A percentile compares a stretch with the other conserved stretches of the same genome.
Evolutionary conservation across 2,113 vertebrate species (phyloP).

Genomic region (Daphoenositta chrysoptera): DNA sequence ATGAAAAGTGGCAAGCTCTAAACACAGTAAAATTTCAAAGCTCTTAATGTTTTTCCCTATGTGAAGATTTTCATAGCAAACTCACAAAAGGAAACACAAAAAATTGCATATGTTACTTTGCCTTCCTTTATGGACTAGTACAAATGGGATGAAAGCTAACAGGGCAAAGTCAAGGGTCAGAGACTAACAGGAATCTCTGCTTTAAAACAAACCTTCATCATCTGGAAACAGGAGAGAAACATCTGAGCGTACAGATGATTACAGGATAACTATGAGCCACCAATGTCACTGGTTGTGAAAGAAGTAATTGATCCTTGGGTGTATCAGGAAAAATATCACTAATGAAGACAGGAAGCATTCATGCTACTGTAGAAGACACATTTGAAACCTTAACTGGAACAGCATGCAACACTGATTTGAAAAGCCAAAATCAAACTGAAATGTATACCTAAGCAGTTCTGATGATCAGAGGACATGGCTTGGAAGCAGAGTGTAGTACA

Average conservation of each 20-base stretch:
- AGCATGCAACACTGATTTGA: background rate
- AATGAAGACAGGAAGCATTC: background rate
- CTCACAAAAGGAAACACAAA: background rate
- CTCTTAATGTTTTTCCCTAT: background rate
- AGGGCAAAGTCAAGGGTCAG: background rate
- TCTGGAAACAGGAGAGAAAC: constrained; percentile 18
- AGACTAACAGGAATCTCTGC: background rate
- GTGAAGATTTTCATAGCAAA: background rate
- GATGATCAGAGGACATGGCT: background rate
- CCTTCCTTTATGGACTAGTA: background rate
- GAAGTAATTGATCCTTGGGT: background rate
- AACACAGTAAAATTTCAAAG: background rate
- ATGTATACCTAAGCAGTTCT: background rate
- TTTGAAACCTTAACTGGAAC: background rate
- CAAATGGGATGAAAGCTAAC: background rate
- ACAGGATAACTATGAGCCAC: background rate
- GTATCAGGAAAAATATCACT: background rate
- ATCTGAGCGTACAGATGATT: background rate
- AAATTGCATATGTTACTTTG: background rate
- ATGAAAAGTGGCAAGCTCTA: background rate
- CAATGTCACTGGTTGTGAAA: background rate
- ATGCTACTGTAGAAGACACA: background rate
- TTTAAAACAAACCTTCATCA: background rate
- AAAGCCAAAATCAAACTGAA: background rate
- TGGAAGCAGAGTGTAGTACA: background rate